A percentile compares a stretch with the other conserved stretches of the same genome.
Evolutionary conservation across 2,113 vertebrate genomes (phyloP).

Genomic region (Cromileptes altivelis): DNA sequence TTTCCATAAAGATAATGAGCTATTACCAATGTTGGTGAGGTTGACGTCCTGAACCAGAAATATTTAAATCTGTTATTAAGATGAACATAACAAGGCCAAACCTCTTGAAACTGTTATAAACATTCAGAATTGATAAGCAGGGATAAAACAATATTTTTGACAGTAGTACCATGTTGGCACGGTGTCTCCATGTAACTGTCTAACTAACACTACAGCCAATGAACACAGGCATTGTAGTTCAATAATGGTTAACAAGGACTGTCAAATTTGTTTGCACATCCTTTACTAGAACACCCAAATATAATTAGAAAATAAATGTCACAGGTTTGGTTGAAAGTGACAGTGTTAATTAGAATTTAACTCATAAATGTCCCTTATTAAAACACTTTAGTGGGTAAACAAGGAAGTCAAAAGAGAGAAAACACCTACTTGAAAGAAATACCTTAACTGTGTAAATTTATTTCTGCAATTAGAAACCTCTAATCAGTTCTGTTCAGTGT

Average conservation of each 20-base stretch:
- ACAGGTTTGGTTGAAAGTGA: background rate
- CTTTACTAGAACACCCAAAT: background rate
- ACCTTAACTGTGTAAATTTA: constrained; percentile 36
- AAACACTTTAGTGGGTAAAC: background rate
- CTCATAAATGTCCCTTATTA: too few relatives aligned
- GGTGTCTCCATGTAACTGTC: background rate
- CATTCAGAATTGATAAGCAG: too few relatives aligned
- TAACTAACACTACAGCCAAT: background rate
- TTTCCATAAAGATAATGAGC: too few relatives aligned
- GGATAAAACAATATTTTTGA: too few relatives aligned
- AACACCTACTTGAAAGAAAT: background rate
- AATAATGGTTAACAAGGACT: background rate
- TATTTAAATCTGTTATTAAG: too few relatives aligned
- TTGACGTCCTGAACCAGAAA: too few relatives aligned
- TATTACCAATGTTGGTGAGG: too few relatives aligned
- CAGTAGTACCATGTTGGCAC: background rate
- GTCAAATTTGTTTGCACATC: background rate
- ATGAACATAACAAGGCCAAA: too few relatives aligned
- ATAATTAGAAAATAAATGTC: background rate
- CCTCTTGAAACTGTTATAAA: too few relatives aligned
- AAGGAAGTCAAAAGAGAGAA: background rate
- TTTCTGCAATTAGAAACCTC: constrained; percentile 33
- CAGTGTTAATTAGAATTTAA: background rate
- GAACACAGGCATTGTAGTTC: background rate
- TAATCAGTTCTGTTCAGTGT: constrained; percentile 20